Percentiles rank a stretch among this genome's conserved stretches.
phyloP scores from a whole-genome alignment of 2,113 vertebrate species.

The Psittacara wagleri region DNA sequence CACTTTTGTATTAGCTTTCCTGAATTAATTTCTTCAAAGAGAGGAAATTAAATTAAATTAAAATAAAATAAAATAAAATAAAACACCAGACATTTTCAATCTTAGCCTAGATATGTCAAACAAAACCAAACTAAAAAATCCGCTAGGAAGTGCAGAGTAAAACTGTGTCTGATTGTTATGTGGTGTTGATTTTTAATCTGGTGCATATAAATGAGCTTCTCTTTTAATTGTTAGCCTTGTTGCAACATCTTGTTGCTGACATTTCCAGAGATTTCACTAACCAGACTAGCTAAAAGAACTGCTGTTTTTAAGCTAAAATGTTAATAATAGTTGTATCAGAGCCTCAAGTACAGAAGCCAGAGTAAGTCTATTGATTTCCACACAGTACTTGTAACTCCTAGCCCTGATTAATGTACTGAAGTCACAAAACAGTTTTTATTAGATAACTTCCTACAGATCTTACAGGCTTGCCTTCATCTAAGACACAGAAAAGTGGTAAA shows the following conservation, averaged over 20 bases:
- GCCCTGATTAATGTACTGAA: background rate
- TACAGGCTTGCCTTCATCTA: background rate
- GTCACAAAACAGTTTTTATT: background rate
- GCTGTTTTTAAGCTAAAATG: background rate
- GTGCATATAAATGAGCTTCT: background rate
- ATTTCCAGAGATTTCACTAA: background rate
- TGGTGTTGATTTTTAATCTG: background rate
- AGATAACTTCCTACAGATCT: background rate
- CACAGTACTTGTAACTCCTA: background rate
- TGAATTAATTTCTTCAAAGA: background rate
- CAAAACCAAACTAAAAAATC: background rate
- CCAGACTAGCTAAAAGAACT: background rate
- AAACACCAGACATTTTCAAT: background rate
- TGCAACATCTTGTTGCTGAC: background rate
- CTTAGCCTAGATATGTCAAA: background rate
- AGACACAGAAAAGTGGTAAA: background rate
- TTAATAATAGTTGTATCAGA: background rate
- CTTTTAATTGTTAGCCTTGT: background rate
- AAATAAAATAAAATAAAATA: background rate
- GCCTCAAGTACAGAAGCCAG: background rate
- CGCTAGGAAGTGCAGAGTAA: background rate
- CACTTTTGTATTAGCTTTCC: background rate
- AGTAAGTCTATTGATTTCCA: background rate
- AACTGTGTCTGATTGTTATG: background rate
- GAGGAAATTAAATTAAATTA: background rate